These are phyloP conservation scores for Lathamus discolor DNA, from an alignment of 2,113 vertebrate species.

Conservation along the genomic window DNA sequence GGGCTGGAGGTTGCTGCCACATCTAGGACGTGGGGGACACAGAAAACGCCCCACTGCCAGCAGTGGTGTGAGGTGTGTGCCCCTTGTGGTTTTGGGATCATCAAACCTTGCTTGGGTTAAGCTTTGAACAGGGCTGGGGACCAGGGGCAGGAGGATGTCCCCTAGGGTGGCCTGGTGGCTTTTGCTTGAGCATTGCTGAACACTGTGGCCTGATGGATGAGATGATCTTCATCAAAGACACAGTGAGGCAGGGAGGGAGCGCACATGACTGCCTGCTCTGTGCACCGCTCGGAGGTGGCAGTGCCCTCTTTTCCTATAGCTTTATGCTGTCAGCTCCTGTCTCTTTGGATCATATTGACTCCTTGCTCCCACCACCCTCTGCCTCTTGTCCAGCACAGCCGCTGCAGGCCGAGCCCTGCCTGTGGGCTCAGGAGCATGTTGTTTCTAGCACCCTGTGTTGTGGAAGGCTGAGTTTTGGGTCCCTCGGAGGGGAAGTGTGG, in stretches of 20 bases:
- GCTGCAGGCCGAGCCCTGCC: background rate
- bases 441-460: background rate
- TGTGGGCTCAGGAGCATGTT: rapidly evolving
- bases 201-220: background rate
- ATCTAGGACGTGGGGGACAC: rapidly evolving
- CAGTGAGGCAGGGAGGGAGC: background rate
- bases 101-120: background rate
- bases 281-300: background rate
- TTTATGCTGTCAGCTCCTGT: background rate
- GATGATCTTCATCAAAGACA: background rate
- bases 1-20: background rate
- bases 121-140: background rate
- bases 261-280: rapidly evolving
- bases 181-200: background rate
- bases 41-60: background rate
- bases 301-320: background rate
- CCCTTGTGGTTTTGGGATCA: background rate
- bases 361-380: background rate
- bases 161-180: background rate
- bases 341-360: rapidly evolving
- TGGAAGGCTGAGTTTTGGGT: background rate
- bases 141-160: background rate
- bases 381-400: background rate
- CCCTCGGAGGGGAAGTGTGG: background rate
- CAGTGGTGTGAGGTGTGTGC: background rate